phyloP scores from a whole-genome alignment of 2,888 invertebrate genomes.

The Boloria selene region DNA sequence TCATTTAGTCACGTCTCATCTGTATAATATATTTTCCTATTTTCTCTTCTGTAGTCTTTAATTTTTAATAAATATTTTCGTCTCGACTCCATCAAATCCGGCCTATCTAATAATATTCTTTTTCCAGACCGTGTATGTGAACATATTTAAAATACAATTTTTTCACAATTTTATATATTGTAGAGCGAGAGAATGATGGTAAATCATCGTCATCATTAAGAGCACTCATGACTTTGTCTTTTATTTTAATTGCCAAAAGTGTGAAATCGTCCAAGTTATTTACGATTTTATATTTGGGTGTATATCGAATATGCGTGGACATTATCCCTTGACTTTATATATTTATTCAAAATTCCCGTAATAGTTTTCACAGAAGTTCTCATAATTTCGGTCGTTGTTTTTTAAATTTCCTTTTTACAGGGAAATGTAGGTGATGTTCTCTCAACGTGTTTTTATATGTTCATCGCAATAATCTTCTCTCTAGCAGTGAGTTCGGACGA shows the following conservation, averaged over 20 bases:
- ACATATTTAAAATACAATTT: slow-evolving; percentile 15
- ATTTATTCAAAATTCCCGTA: not conserved
- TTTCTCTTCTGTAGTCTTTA: slow-evolving; percentile 27
- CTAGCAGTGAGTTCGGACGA: too few species aligned
- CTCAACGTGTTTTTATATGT: not conserved
- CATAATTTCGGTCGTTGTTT: not conserved
- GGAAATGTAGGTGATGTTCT: not conserved
- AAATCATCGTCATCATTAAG: slow-evolving; percentile 9
- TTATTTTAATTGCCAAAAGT: slow-evolving; percentile 8
- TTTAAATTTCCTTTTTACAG: not conserved
- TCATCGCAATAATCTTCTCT: too few species aligned
- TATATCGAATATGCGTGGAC: not conserved
- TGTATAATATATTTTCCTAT: slow-evolving; percentile 32
- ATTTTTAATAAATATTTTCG: slow-evolving; percentile 31
- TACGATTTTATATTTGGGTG: not conserved
- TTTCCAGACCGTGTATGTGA: slow-evolving; percentile 11
- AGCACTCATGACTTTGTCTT: slow-evolving; percentile 14
- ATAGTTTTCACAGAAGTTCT: not conserved
- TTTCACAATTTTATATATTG: slow-evolving; percentile 12
- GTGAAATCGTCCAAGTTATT: slow-evolving; percentile 20
- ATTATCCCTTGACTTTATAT: not conserved
- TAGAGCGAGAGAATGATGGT: slow-evolving; percentile 7
- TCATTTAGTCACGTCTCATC: slow-evolving; percentile 37
- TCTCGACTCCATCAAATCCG: slow-evolving; percentile 34
- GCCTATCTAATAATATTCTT: slow-evolving; percentile 28